Percentiles rank a stretch among this genome's conserved stretches.
These are phyloP conservation scores for Drosophila eohydei DNA, from an alignment of 2,888 invertebrate species.

Conservation along the genomic window DNA sequence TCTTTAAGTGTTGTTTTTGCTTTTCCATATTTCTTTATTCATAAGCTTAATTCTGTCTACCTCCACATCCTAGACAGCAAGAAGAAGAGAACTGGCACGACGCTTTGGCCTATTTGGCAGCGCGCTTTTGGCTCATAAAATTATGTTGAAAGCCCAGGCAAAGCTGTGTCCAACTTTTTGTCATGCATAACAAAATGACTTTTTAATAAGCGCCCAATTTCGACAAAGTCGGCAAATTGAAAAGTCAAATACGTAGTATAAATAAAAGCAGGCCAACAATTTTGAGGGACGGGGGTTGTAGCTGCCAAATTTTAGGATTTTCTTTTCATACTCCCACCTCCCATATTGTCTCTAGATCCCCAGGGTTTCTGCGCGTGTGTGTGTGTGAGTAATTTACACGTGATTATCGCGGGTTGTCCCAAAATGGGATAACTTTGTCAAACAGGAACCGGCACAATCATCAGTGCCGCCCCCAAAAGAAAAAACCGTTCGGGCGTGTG, in stretches of 20 bases:
- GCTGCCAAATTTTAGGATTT: constrained; percentile 12
- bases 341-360: background rate
- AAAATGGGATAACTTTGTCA: constrained; percentile 61
- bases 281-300: background rate
- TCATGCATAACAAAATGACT: constrained; percentile 35
- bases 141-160: constrained; percentile 21
- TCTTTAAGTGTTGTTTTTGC: background rate
- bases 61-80: background rate
- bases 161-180: constrained; percentile 26
- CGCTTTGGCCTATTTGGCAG: constrained; percentile 42
- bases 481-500: constrained; percentile 4
- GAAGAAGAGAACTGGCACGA: constrained; percentile 13
- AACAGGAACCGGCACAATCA: constrained; percentile 41
- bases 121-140: constrained; percentile 22
- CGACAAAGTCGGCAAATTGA: constrained; percentile 42
- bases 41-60: background rate
- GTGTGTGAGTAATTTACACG: constrained; percentile 60
- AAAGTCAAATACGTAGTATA: constrained; percentile 37
- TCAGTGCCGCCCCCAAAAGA: constrained; percentile 54
- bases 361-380: constrained; percentile 16
- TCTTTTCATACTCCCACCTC: no score
- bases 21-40: background rate
- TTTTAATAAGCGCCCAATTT: constrained; percentile 54
- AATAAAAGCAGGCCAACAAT: constrained; percentile 11
- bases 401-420: constrained; percentile 62